Conservation (phyloP, 2,888 invertebrate genomes). For the Bruchidius siliquastri region DNA sequence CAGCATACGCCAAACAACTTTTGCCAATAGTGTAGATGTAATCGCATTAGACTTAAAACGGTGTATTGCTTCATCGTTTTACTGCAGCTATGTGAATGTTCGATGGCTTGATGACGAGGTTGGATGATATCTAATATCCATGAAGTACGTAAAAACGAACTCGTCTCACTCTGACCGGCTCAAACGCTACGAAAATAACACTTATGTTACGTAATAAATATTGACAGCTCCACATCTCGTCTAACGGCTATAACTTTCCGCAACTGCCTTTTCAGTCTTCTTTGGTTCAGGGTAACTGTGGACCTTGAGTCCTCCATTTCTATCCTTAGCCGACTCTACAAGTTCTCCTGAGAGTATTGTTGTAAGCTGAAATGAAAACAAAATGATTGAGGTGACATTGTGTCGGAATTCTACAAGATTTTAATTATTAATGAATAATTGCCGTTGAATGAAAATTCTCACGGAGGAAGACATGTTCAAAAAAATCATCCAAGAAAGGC, state of each 20-base stretch:
- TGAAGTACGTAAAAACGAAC: not conserved
- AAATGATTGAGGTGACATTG: not conserved
- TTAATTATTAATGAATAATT: too few relatives aligned
- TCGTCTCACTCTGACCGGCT: not conserved
- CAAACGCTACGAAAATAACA: constrained; percentile 2
- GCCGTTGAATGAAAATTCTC: too few relatives aligned
- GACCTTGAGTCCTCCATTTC: constrained; percentile 25
- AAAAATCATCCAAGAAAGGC: too few relatives aligned
- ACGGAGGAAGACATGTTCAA: too few relatives aligned
- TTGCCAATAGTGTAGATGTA: too few relatives aligned
- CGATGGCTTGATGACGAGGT: too few relatives aligned
- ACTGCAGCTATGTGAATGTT: too few relatives aligned
- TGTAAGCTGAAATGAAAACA: not conserved
- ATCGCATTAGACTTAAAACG: too few relatives aligned
- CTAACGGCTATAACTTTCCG: constrained; percentile 9
- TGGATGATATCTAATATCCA: not conserved
- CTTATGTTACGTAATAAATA: constrained; percentile 35
- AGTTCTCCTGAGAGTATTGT: not conserved
- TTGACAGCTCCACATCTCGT: constrained; percentile 33
- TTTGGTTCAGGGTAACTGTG: constrained; percentile 55
- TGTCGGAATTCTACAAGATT: too few relatives aligned
- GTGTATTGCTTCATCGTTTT: too few relatives aligned
- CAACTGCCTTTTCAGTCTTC: constrained; percentile 51
- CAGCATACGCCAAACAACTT: too few relatives aligned
- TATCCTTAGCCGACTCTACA: constrained; percentile 12